Evolutionary conservation across 2,888 invertebrate genomes (phyloP), one percentile per base, ranked within the genome.

Genomic region (Apeira syringaria): DNA sequence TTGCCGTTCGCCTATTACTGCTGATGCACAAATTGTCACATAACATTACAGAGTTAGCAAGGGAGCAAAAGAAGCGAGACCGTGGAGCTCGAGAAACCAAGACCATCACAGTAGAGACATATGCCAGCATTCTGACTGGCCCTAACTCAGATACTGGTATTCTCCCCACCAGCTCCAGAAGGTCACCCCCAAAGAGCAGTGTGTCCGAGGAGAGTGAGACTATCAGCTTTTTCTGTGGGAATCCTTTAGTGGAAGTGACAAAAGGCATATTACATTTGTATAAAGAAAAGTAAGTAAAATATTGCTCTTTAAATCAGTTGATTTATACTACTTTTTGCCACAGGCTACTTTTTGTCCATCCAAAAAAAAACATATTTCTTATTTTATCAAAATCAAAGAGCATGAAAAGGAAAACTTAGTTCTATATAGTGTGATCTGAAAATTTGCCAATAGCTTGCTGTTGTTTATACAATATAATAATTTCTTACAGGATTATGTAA

Each of bases 251-350:
- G 0, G 99, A 99, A 85, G 95, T 98, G 20, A 98, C 98, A 0
- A 97, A 98, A 78, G 99, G 99, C 24, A 95, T 99, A 30, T 89
- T 99, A 43, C 99, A 99, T 91, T 91, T 99, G 10, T 99, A 98
- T 78, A 99, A 99, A 78, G 98, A 99, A 79, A 97, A 98, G 98
- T 98, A 85, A 85, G 92, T 84, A 15, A 15, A 15, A 15, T n/a
- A n/a, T n/a, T n/a, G n/a, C n/a, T n/a, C n/a, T n/a, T n/a, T n/a
- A n/a, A n/a, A n/a, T n/a, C n/a, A n/a, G n/a, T n/a, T n/a, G n/a
- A n/a, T n/a, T n/a, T n/a, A n/a, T n/a, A n/a, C n/a, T n/a, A n/a
- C n/a, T n/a, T n/a, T n/a, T n/a, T n/a, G n/a, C n/a, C n/a, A n/a
- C n/a, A n/a, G n/a, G n/a, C n/a, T n/a, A n/a, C n/a, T n/a, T n/a